Conservation (phyloP, 2,888 invertebrate species). For the Anthophora plumipes region DNA sequence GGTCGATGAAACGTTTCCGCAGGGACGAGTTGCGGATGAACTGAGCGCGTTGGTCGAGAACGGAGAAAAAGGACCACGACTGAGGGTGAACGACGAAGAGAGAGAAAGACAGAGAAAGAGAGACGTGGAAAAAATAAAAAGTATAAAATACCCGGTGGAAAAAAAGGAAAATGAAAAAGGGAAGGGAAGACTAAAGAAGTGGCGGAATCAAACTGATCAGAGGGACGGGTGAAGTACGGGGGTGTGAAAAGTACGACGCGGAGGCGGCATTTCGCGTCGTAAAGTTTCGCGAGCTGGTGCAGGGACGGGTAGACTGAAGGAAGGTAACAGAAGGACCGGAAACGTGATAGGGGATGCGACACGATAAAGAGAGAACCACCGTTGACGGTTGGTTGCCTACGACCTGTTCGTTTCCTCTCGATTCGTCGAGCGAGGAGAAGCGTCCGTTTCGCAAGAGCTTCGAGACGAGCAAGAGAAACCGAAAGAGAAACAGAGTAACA, state of each 20-base stretch:
- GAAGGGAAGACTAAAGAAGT: conserved; percentile 2
- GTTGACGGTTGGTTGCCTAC: conserved; percentile 78
- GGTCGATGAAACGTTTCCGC: conserved; percentile 76
- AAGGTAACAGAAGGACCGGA: conserved; percentile 9
- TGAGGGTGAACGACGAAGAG: conserved; percentile 11
- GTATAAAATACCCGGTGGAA: no score
- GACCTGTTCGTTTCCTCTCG: conserved; percentile 80
- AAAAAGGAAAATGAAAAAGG: background rate
- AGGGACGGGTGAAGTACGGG: no score
- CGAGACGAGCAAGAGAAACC: background rate
- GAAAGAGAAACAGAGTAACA: background rate
- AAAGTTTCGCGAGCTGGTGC: conserved; percentile 76
- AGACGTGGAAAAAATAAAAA: conserved; percentile 50
- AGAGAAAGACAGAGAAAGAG: conserved; percentile 21
- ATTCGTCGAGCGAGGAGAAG: conserved; percentile 70
- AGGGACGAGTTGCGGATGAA: conserved; percentile 74
- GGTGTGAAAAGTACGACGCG: conserved; percentile 69
- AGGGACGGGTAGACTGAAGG: conserved; percentile 33
- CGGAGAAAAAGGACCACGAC: conserved; percentile 19
- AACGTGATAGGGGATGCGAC: conserved; percentile 22
- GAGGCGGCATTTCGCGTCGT: conserved; percentile 76
- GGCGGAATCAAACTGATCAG: conserved; percentile 24
- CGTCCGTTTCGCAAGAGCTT: conserved; percentile 15
- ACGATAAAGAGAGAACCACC: conserved; percentile 60
- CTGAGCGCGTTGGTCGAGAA: conserved; percentile 52